phyloP scores from a whole-genome alignment of 1,140 invertebrate species.

The Neuroterus valhalla region DNA sequence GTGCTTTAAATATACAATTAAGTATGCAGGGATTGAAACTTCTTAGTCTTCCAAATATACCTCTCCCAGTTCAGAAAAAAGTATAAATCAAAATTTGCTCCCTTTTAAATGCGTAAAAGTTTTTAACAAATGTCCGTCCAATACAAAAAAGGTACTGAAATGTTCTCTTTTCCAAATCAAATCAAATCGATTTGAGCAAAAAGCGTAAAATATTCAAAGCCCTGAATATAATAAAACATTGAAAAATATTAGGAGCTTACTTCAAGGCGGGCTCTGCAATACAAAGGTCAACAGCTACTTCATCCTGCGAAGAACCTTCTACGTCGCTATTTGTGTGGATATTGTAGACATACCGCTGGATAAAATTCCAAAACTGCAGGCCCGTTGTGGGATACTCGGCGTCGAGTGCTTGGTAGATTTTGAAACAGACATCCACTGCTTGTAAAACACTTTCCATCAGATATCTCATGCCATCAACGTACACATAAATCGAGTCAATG shows the following conservation, averaged over 20 bases:
- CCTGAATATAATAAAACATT: too few relatives aligned
- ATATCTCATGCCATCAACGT: conserved; percentile 6
- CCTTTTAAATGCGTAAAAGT: too few relatives aligned
- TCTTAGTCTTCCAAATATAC: too few relatives aligned
- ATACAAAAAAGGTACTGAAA: too few relatives aligned
- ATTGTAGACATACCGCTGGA: background rate
- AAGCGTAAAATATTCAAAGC: too few relatives aligned
- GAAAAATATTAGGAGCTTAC: background rate
- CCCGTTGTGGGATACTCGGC: background rate
- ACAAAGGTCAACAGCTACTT: background rate
- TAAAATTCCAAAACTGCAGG: background rate
- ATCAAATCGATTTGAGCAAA: too few relatives aligned
- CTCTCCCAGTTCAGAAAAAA: too few relatives aligned
- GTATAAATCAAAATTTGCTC: too few relatives aligned
- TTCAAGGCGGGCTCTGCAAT: background rate
- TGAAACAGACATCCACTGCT: conserved; percentile 22
- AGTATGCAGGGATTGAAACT: too few relatives aligned
- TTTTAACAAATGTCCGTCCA: too few relatives aligned
- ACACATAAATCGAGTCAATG: conserved; percentile 14
- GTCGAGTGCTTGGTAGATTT: conserved; percentile 2
- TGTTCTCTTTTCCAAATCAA: too few relatives aligned
- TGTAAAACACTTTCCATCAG: background rate
- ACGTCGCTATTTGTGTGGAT: background rate
- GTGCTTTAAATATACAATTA: too few relatives aligned
- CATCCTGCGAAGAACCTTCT: background rate